Conservation (phyloP, 2,797 vertebrate species). For the Enteromius trimaculatus region DNA sequence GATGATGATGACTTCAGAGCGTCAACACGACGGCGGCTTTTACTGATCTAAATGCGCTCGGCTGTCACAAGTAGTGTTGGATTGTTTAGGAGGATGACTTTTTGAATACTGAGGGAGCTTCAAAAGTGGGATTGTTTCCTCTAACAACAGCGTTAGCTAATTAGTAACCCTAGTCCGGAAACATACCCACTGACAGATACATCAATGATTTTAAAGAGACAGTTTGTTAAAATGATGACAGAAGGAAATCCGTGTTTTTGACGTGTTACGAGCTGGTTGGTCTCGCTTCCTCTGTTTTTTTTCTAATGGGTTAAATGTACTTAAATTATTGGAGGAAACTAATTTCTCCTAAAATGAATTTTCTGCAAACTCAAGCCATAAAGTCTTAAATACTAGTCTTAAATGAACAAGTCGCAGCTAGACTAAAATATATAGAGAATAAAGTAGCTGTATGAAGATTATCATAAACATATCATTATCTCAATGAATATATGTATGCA, state of each 20-base stretch:
- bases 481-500: background rate
- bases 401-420: background rate
- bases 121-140: conserved; percentile 17
- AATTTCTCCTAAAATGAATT: background rate
- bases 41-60: conserved; percentile 33
- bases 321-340: background rate
- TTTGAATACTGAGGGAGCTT: conserved; percentile 14
- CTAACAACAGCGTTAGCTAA: conserved; percentile 29
- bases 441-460: background rate
- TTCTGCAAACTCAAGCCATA: background rate
- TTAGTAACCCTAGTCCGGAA: background rate
- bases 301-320: background rate
- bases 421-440: too few relatives aligned
- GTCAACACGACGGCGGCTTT: conserved; percentile 6
- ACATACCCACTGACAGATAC: conserved; percentile 31
- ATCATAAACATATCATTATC: background rate
- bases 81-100: conserved; percentile 1
- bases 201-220: conserved; percentile 10
- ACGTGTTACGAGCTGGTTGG: background rate
- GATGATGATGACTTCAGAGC: conserved; percentile 41
- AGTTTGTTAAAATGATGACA: conserved; percentile 7
- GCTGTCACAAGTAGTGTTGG: conserved; percentile 12
- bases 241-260: background rate
- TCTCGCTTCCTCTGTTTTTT: background rate
- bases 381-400: background rate